Percentiles rank a stretch among this genome's conserved stretches.
These are phyloP conservation scores for Heliconius himera DNA, from an alignment of 1,140 invertebrate species.

Conservation along the genomic window DNA sequence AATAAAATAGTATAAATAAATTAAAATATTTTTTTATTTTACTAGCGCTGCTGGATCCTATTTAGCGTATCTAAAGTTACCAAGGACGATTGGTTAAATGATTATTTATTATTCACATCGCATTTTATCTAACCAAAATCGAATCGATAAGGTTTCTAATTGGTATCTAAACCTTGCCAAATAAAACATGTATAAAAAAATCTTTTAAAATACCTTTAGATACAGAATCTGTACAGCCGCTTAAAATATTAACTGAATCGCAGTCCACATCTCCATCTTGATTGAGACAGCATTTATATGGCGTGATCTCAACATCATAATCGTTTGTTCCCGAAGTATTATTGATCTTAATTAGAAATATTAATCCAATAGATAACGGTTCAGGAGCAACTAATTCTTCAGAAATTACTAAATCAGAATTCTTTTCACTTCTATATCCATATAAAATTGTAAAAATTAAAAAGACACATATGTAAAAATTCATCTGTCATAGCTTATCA, in stretches of 20 bases:
- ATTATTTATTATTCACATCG: no score
- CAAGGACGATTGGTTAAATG: no score
- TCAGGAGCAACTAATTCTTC: conserved; percentile 43
- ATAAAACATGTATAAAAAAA: no score
- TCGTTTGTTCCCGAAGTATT: conserved; percentile 53
- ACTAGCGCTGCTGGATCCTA: no score
- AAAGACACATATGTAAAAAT: conserved; percentile 50
- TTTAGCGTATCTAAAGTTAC: not conserved
- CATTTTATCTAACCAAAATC: no score
- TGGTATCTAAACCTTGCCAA: no score
- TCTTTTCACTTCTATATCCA: conserved; percentile 32
- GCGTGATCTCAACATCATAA: conserved; percentile 49
- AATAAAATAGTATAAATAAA: conserved; percentile 33
- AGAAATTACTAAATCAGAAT: conserved; percentile 42
- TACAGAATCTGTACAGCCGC: conserved; percentile 46
- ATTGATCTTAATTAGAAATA: conserved; percentile 54
- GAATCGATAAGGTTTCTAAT: no score
- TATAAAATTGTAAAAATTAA: conserved; percentile 51
- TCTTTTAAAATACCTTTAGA: conserved; percentile 48
- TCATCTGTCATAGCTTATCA: conserved; percentile 40
- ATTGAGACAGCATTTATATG: conserved; percentile 60
- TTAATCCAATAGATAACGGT: conserved; percentile 47
- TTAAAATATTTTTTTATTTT: not conserved
- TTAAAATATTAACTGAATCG: conserved; percentile 52
- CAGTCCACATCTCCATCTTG: conserved; percentile 48